Base-by-base conservation (phyloP, 1,140 invertebrate species). In the Scaptomyza montana region DNA sequence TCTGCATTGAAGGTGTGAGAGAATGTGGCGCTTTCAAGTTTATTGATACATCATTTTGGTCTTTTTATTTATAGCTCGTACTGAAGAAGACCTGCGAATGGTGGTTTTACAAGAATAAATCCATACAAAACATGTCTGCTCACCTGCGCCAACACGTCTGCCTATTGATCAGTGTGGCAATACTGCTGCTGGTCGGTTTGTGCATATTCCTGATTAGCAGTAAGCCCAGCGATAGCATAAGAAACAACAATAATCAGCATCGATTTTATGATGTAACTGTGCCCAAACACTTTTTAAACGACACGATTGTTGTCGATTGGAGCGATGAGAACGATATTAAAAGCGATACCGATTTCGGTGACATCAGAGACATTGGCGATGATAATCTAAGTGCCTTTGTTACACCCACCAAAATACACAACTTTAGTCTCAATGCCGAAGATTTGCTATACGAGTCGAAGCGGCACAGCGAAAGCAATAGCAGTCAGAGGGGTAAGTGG, bases 371-470 rank as follows among this genome's bases (percentile, higher is more conserved):
- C 28, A 71, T 80, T 45, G 74, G 70, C 41, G 78, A 78, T 28
- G 86, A 91, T 28, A 84, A 86, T 21, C 66, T 80, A 10, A 80
- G 72, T 43, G 74, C 70, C 57, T 78, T 72, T 67, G 85, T 90
- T 0, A 89, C 63, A 16, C 91, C 85, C 50, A 80, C 59, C 13
- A 92, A 92, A 56, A 68, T 91, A 39, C 70, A 90, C 71, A 89
- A 91, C 54, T 69, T 77, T 41, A 89, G 74, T 51, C 81, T 92
- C 10, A 91, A 91, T 69, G 74, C 74, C 7, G 90, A 85, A 36
- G 91, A 92, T 61, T 69, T 92, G 53, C 68, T 92, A 6, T 92
- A 92, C 70, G 91, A 92, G 65, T 92, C 91, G 12, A 91, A 90
- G 60, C 60, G 89, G 25, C 77, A 91, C 47, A 67, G 71, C 66